phyloP scores from a whole-genome alignment of 2,113 vertebrate genomes.

The Actinemys pallida region DNA sequence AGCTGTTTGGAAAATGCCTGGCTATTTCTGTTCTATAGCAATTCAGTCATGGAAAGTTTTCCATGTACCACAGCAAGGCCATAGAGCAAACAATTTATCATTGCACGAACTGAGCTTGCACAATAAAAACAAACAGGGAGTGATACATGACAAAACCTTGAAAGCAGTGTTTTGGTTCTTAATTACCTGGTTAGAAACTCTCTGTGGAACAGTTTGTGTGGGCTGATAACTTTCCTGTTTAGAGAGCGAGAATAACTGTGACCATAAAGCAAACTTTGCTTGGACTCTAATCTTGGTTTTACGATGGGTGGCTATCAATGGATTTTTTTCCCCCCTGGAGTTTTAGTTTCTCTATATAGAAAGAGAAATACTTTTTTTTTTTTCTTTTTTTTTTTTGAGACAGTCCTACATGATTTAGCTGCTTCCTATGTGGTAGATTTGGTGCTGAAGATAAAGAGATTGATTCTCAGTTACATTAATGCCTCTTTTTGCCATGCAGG shows the following conservation, averaged over 20 bases:
- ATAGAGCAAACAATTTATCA: slow-evolving; percentile 72
- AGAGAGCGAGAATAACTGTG: slow-evolving; percentile 9
- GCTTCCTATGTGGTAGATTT: slow-evolving; percentile 30
- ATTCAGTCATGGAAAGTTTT: slow-evolving; percentile 77
- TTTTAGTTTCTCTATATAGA: slow-evolving; percentile 32
- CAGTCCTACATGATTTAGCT: background rate
- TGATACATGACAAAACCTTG: slow-evolving; percentile 67
- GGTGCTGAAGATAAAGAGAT: background rate
- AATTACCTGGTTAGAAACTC: slow-evolving; percentile 58
- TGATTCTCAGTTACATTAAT: background rate
- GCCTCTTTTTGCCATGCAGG: background rate
- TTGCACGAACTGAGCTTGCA: slow-evolving; percentile 41
- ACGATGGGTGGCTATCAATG: slow-evolving; percentile 28
- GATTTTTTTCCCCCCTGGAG: background rate
- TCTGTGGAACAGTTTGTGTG: slow-evolving; percentile 1
- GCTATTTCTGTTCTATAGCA: slow-evolving; percentile 70
- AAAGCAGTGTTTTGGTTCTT: slow-evolving; percentile 28
- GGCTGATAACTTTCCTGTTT: slow-evolving; percentile 37
- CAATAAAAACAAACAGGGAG: slow-evolving; percentile 50
- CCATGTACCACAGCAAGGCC: slow-evolving; percentile 71
- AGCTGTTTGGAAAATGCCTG: slow-evolving; percentile 47
- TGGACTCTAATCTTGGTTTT: slow-evolving; percentile 50
- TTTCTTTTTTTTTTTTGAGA: background rate
- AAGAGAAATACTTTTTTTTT: background rate
- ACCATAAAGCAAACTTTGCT: slow-evolving; percentile 10